Evolutionary conservation across 2,113 vertebrate genomes (phyloP).

Genomic region (Bos indicus): DNA sequence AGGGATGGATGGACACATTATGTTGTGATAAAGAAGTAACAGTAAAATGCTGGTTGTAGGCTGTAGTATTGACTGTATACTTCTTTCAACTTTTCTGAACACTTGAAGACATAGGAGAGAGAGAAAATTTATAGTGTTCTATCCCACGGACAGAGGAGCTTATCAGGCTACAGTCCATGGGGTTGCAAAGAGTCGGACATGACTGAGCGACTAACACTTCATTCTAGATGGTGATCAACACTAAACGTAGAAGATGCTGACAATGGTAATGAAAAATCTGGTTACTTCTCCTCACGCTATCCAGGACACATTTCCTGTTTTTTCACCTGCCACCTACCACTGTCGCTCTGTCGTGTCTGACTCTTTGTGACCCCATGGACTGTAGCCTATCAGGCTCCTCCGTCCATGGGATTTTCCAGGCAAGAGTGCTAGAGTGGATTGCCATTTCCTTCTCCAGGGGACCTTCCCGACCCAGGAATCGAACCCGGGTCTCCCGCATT

Average conservation of each 20-base stretch:
- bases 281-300: neutral
- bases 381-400: neutral
- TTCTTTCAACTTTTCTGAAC: neutral
- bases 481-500: too few relatives aligned
- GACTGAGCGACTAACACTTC: neutral
- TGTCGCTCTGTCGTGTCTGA: accelerated
- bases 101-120: neutral
- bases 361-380: neutral
- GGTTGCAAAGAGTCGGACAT: neutral
- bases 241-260: neutral
- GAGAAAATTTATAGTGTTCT: neutral
- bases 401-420: neutral
- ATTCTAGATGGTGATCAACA: neutral
- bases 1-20: neutral
- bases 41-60: neutral
- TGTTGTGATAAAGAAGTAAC: neutral
- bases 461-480: neutral
- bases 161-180: neutral
- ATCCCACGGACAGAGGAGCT: neutral
- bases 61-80: neutral
- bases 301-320: neutral
- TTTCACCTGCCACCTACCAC: neutral
- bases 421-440: neutral
- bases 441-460: neutral
- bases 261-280: neutral